A percentile compares a stretch with the other conserved stretches of the same genome.
phyloP scores from a whole-genome alignment of 2,113 vertebrate genomes.

The Phycodurus eques region DNA sequence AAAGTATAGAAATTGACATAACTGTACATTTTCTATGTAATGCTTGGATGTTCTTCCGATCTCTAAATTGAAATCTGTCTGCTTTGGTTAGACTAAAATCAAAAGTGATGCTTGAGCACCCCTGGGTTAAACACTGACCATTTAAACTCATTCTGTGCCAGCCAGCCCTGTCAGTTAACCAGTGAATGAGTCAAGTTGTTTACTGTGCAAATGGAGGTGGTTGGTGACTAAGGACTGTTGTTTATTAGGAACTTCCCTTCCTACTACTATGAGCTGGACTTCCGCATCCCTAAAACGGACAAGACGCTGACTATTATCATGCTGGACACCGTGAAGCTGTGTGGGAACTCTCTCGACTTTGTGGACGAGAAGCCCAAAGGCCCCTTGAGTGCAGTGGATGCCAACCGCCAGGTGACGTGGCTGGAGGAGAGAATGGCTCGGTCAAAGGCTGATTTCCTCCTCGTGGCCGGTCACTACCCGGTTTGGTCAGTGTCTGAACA shows the following conservation, averaged over 20 bases:
- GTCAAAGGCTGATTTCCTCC: constrained; percentile 79
- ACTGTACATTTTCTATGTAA: no score
- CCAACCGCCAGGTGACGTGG: constrained; percentile 81
- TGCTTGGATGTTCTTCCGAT: no score
- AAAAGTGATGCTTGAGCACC: no score
- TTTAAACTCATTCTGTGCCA: no score
- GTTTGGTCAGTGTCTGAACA: constrained; percentile 90
- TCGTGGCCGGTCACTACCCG: constrained; percentile 88
- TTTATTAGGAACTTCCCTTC: constrained; percentile 80
- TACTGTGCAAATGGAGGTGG: neutral
- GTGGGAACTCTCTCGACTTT: constrained; percentile 83
- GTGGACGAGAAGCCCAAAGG: constrained; percentile 64
- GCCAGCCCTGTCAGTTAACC: no score
- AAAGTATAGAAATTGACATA: no score
- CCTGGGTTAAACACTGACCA: no score
- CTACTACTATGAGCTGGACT: constrained; percentile 83
- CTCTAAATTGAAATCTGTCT: no score
- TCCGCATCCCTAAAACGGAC: constrained; percentile 76
- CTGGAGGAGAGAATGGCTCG: constrained; percentile 76
- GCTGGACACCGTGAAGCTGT: constrained; percentile 86
- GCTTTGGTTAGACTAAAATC: no score
- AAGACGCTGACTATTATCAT: constrained; percentile 80
- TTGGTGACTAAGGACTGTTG: neutral
- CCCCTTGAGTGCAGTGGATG: constrained; percentile 50
- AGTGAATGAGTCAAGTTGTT: no score